Base-by-base conservation (phyloP, 2,797 vertebrate species). In the Merluccius polli region DNA sequence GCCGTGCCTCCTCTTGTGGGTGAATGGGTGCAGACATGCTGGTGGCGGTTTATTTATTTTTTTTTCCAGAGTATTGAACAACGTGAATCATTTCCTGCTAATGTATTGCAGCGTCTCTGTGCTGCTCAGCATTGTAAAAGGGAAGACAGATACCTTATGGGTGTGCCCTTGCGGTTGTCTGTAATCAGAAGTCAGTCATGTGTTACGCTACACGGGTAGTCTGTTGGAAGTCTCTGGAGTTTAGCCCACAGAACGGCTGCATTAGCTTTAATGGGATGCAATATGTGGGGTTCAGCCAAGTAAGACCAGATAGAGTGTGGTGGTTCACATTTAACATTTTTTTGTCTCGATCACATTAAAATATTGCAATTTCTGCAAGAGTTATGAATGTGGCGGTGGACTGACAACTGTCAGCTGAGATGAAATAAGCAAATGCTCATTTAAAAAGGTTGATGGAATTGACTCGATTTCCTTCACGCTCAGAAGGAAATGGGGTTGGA, bases 101-200 rank as follows among this genome's bases (percentile, higher is more conserved):
- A 69, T 69, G 27, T 69, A 18, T 69, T 69, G 13, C 67, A 31
- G 31, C 24, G 59, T 27, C 31, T 15, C 24, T 30, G 3, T 15
- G 65, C 11, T 7, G 65, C 65, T 68, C 79, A 83, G 29, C 24
- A 73, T 67, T 74, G 80, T 84, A 83, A 84, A 84, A 77, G 68
- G 76, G 75, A 75, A 85, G 73, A 76, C 75, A 18, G 48, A 63
- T 82, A 83, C 82, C 81, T 86, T 80, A 80, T 79, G 80, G 84
- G 77, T 74, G 59, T 21, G 48, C 59, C 75, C 24, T 38, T 38
- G 75, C 65, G 78, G 77, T 75, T 31, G 77, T 79, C 84, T 87
- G 84, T 86, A 81, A 84, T 83, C 76, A 82, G 81, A 80, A 86
- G 80, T 79, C 79, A 79, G 73, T 72, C 81, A 73, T 78, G 84